phyloP scores from a whole-genome alignment of 2,888 invertebrate genomes.

The Sphaerophoria rueppellii region DNA sequence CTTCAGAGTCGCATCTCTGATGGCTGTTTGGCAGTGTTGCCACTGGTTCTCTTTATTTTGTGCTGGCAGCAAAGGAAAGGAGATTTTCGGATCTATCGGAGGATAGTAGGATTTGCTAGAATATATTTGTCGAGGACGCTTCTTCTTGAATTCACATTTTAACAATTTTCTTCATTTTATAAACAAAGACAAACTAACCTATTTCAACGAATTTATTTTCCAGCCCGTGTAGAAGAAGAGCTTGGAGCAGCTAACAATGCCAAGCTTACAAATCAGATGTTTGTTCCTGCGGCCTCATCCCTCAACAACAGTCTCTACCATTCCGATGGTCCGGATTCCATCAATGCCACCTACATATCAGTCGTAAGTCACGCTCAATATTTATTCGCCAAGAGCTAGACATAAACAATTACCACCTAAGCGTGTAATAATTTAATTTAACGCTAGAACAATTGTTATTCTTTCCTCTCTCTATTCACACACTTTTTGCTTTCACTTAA shows the following conservation, averaged over 20 bases:
- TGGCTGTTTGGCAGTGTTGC: too few species aligned
- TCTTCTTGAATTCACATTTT: too few species aligned
- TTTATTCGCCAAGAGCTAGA: constrained; percentile 4
- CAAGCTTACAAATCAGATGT: constrained; percentile 85
- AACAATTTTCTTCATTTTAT: too few species aligned
- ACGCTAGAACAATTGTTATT: constrained; percentile 53
- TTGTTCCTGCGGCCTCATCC: constrained; percentile 83
- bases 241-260: constrained; percentile 81
- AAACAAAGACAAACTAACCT: too few species aligned
- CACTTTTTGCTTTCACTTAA: constrained; percentile 37
- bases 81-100: too few species aligned
- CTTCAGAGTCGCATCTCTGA: too few species aligned
- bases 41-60: too few species aligned
- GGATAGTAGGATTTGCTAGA: too few species aligned
- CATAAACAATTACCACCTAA: constrained; percentile 10
- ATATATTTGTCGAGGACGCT: too few species aligned
- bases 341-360: constrained; percentile 88
- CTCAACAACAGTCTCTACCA: constrained; percentile 77
- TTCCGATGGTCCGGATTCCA: constrained; percentile 82
- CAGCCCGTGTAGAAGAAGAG: constrained; percentile 88
- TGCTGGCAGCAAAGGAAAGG: too few species aligned
- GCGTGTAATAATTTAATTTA: constrained; percentile 43
- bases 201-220: constrained; percentile 13
- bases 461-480: constrained; percentile 7
- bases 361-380: constrained; percentile 85